phyloP scores from a whole-genome alignment of 2,797 vertebrate species.

The Cygnus olor region DNA sequence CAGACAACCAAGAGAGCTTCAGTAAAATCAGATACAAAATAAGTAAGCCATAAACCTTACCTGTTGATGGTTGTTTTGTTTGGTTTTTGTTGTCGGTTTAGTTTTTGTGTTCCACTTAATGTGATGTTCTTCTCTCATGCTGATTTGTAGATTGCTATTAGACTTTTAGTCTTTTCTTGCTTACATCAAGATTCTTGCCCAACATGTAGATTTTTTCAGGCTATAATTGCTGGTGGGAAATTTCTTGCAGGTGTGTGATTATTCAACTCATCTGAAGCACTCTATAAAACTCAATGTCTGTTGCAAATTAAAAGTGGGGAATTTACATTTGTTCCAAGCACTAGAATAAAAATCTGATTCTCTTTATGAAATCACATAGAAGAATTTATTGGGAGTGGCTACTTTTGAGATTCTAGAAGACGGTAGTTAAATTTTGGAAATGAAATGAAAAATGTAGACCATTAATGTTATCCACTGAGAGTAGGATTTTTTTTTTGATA shows the following conservation, averaged over 20 bases:
- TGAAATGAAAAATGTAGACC: background rate
- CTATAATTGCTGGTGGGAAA: slow-evolving; percentile 37
- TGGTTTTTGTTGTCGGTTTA: background rate
- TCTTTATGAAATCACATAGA: background rate
- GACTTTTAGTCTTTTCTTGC: background rate
- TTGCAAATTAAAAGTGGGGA: slow-evolving; percentile 50
- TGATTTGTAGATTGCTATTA: slow-evolving; percentile 24
- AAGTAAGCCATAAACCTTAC: background rate
- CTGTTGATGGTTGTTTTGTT: background rate
- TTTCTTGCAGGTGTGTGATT: slow-evolving; percentile 65
- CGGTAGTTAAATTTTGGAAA: background rate
- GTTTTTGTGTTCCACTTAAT: background rate
- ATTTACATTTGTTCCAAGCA: slow-evolving; percentile 35
- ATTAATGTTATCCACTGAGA: background rate
- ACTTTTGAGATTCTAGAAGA: background rate
- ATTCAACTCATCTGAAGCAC: slow-evolving; percentile 58
- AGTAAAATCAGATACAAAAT: slow-evolving; percentile 8
- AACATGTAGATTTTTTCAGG: slow-evolving; percentile 30
- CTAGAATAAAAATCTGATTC: slow-evolving; percentile 26
- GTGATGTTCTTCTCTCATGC: background rate
- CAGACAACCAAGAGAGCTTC: background rate
- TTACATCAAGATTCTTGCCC: slow-evolving; percentile 55
- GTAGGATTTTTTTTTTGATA: background rate
- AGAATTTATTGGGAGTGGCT: background rate
- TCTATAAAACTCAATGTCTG: slow-evolving; percentile 52